Evolutionary conservation across 2,797 vertebrate genomes (phyloP).

Genomic region (Ctenochaetus hawaiiensis): DNA sequence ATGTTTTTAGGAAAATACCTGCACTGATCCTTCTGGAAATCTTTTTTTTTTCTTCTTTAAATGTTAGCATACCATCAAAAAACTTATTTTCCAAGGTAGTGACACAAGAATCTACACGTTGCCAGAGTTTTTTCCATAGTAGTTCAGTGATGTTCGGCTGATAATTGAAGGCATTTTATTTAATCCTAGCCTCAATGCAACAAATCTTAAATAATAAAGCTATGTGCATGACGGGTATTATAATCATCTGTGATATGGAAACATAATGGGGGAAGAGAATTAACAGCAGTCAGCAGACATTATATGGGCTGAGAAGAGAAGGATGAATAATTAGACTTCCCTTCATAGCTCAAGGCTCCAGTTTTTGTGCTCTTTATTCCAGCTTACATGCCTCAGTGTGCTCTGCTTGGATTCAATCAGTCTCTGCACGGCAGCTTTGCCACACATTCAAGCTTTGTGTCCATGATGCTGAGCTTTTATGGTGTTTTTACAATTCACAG

Average conservation of each 20-base stretch:
- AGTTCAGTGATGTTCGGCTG: not conserved
- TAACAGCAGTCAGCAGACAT: not conserved
- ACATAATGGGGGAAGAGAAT: not conserved
- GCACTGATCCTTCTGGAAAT: not conserved
- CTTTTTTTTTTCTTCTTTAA: not conserved
- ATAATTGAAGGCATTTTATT: not conserved
- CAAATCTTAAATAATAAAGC: not conserved
- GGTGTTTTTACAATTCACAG: not conserved
- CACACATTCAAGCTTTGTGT: constrained; percentile 1
- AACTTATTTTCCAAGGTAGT: not conserved
- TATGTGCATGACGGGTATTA: too few relatives aligned
- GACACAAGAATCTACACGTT: not conserved
- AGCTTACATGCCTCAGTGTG: not conserved
- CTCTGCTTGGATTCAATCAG: not conserved
- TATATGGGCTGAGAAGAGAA: not conserved
- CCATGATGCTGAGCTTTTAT: not conserved
- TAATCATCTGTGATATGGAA: not conserved
- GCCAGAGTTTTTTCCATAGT: not conserved
- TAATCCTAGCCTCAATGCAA: not conserved
- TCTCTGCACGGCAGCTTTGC: constrained; percentile 10
- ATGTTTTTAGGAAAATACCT: not conserved
- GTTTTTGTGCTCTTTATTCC: not conserved
- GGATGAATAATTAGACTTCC: constrained; percentile 17
- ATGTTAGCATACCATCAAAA: not conserved
- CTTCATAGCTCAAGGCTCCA: constrained; percentile 4